Evolutionary conservation across 2,113 vertebrate species (phyloP).

Genomic region (Amia ocellicauda): DNA sequence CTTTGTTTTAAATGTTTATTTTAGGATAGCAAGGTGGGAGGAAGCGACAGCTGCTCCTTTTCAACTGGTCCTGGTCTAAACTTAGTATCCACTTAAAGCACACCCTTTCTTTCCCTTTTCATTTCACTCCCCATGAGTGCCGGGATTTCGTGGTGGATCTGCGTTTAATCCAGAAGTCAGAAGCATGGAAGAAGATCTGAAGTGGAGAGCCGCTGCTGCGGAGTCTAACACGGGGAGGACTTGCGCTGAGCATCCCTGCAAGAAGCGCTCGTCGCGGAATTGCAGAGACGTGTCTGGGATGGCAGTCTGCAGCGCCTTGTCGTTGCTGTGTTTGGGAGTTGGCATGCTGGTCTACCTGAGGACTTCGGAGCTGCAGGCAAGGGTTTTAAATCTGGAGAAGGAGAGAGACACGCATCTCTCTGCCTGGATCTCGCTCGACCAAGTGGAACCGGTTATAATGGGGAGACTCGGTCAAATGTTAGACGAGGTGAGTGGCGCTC

Average conservation of each 20-base stretch:
- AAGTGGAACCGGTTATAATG: slow-evolving; percentile 64
- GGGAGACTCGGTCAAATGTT: slow-evolving; percentile 56
- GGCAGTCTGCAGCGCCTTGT: slow-evolving; percentile 39
- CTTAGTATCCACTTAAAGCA: slow-evolving; percentile 9
- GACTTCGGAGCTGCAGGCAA: slow-evolving; percentile 56
- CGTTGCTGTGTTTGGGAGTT: slow-evolving; percentile 54
- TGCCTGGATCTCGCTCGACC: slow-evolving; percentile 60
- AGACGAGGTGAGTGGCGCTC: slow-evolving; percentile 34
- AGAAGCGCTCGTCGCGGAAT: slow-evolving; percentile 37
- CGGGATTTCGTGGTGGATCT: slow-evolving; percentile 28
- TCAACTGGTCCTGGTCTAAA: background rate
- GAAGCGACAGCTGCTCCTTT: slow-evolving; percentile 16
- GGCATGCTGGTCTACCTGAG: slow-evolving; percentile 53
- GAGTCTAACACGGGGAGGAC: slow-evolving; percentile 33
- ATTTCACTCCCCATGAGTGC: slow-evolving; percentile 20
- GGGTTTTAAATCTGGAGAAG: slow-evolving; percentile 60
- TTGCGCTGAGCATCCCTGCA: slow-evolving; percentile 28
- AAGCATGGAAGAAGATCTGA: slow-evolving; percentile 52
- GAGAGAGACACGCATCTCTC: slow-evolving; percentile 47
- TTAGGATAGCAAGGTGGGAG: slow-evolving; percentile 13
- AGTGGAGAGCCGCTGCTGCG: slow-evolving; percentile 28
- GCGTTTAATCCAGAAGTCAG: background rate
- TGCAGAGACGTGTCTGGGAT: slow-evolving; percentile 38
- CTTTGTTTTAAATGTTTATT: slow-evolving; percentile 14
- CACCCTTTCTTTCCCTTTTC: background rate